phyloP scores from a whole-genome alignment of 2,888 invertebrate genomes.

The Trichopoda pennipes region DNA sequence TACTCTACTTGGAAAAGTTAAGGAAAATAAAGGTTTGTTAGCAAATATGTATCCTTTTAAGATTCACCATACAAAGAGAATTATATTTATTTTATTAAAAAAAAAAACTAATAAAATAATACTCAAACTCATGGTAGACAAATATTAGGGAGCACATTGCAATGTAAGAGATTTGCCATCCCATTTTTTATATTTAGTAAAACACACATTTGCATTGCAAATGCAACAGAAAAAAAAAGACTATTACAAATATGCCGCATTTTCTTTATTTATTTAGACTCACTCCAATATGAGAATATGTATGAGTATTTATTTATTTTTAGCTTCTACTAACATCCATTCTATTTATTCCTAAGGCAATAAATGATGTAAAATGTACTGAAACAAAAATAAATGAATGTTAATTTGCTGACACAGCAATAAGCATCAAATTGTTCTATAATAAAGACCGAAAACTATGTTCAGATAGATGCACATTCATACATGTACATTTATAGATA shows the following conservation, averaged over 20 bases:
- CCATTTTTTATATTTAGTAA: neutral
- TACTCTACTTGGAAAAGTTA: no score
- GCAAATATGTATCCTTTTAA: no score
- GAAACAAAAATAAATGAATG: conserved; percentile 60
- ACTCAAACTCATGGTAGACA: no score
- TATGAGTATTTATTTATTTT: conserved; percentile 25
- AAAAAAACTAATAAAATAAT: no score
- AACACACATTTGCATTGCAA: neutral
- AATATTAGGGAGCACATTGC: no score
- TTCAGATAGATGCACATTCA: neutral
- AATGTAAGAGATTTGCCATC: neutral
- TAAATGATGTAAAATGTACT: conserved; percentile 55
- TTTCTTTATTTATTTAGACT: neutral
- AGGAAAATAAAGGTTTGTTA: no score
- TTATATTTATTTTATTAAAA: no score
- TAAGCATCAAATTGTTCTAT: conserved; percentile 49
- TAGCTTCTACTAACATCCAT: conserved; percentile 45
- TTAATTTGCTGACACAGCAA: conserved; percentile 67
- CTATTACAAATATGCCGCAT: neutral
- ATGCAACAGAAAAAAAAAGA: no score
- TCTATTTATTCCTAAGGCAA: conserved; percentile 53
- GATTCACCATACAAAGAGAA: no score
- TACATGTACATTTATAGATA: neutral
- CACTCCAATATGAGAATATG: no score
- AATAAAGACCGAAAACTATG: conserved; percentile 35